Percentiles rank a stretch among this genome's conserved stretches.
Conservation (phyloP, 2,888 invertebrate genomes). For the Allacma fusca region DNA sequence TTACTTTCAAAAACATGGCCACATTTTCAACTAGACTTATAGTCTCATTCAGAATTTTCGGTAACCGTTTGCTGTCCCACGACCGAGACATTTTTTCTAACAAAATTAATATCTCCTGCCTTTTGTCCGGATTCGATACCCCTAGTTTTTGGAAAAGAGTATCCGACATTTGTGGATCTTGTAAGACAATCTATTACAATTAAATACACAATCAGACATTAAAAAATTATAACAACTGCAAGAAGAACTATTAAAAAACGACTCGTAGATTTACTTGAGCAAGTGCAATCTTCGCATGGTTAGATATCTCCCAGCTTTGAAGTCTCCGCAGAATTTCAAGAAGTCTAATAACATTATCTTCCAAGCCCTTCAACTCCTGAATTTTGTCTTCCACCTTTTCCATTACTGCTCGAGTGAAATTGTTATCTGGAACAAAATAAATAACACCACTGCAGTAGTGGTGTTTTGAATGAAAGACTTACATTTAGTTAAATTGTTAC, state of each 20-base stretch:
- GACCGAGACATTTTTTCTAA: background rate
- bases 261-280: background rate
- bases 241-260: too few species aligned
- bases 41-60: background rate
- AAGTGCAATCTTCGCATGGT: slow-evolving; percentile 45
- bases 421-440: slow-evolving; percentile 75
- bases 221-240: too few species aligned
- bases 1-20: too few species aligned
- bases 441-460: slow-evolving; percentile 80
- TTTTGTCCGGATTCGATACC: too few species aligned
- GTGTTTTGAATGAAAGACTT: too few species aligned
- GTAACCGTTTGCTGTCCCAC: background rate
- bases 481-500: too few species aligned
- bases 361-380: slow-evolving; percentile 53
- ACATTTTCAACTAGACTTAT: background rate
- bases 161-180: too few species aligned
- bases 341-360: slow-evolving; percentile 43
- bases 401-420: slow-evolving; percentile 71
- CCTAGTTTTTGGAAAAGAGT: too few species aligned
- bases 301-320: slow-evolving; percentile 42
- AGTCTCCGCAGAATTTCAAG: slow-evolving; percentile 27
- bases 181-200: too few species aligned
- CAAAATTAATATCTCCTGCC: background rate
- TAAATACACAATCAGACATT: too few species aligned
- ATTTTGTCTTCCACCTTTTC: slow-evolving; percentile 66